Conservation (phyloP, 2,797 vertebrate genomes). For the Xenops minutus region DNA sequence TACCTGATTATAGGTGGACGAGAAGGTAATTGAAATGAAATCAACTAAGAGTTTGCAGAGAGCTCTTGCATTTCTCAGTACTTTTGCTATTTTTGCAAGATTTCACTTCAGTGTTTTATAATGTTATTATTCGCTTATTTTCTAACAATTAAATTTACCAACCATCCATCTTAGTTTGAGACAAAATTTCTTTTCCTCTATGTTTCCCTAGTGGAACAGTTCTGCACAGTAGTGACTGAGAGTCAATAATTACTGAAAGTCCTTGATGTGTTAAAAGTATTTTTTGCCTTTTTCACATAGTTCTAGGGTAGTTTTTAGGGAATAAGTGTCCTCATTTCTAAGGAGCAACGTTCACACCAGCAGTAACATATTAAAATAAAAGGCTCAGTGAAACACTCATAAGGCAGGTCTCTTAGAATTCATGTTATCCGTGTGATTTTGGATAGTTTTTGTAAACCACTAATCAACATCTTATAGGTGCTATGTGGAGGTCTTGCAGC, state of each 20-base stretch:
- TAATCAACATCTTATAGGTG: not conserved
- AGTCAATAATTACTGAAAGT: not conserved
- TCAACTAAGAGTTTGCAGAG: not conserved
- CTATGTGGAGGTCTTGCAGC: not conserved
- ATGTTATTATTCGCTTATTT: not conserved
- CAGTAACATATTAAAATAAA: not conserved
- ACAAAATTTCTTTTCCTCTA: not conserved
- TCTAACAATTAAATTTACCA: not conserved
- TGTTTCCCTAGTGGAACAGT: not conserved
- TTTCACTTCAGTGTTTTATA: not conserved
- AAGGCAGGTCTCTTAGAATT: not conserved
- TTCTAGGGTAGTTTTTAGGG: not conserved
- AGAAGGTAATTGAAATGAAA: not conserved
- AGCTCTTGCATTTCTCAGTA: not conserved
- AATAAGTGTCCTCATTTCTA: not conserved
- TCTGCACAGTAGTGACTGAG: not conserved
- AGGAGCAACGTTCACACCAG: not conserved
- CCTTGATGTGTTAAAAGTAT: accelerated
- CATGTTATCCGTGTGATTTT: not conserved
- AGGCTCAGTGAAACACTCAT: not conserved
- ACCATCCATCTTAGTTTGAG: not conserved
- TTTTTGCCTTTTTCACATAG: not conserved
- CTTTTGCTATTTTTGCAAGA: not conserved
- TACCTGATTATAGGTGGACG: not conserved
- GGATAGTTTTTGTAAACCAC: not conserved